Percentiles rank a stretch among this genome's conserved stretches.
Conservation (phyloP, 2,888 invertebrate species). For the Brassicogethes aeneus region DNA sequence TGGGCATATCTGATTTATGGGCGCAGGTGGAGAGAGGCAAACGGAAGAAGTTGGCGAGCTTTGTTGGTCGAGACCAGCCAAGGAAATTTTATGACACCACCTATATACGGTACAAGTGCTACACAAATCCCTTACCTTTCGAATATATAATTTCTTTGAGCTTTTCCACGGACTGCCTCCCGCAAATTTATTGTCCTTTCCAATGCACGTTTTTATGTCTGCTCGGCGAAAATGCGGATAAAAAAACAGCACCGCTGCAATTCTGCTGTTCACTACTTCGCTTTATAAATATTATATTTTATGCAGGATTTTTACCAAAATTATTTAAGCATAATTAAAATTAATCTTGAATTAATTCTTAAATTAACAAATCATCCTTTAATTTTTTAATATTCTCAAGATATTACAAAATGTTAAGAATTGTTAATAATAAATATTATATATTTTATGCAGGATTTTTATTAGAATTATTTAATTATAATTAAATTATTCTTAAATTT, state of each 20-base stretch:
- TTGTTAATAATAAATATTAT: too few relatives aligned
- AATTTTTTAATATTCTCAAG: too few relatives aligned
- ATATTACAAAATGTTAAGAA: too few relatives aligned
- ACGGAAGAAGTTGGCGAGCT: background rate
- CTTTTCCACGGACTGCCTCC: background rate
- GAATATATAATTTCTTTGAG: background rate
- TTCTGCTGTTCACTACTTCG: too few relatives aligned
- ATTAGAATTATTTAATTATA: too few relatives aligned
- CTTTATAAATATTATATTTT: too few relatives aligned
- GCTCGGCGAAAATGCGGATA: background rate
- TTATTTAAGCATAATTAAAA: too few relatives aligned
- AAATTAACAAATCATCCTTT: too few relatives aligned
- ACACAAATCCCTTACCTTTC: background rate
- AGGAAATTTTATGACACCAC: slow-evolving; percentile 16
- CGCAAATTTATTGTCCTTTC: background rate
- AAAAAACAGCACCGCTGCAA: background rate
- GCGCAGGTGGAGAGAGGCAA: background rate
- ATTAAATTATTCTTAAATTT: too few relatives aligned
- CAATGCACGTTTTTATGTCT: slow-evolving; percentile 1
- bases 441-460: too few relatives aligned
- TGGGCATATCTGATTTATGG: slow-evolving; percentile 10
- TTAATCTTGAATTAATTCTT: too few relatives aligned
- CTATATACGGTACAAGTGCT: slow-evolving; percentile 2
- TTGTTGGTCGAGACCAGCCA: slow-evolving; percentile 1
- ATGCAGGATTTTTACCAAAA: too few relatives aligned